Evolutionary conservation across 2,888 invertebrate genomes (phyloP).

Genomic region (Subacronicta megacephala): DNA sequence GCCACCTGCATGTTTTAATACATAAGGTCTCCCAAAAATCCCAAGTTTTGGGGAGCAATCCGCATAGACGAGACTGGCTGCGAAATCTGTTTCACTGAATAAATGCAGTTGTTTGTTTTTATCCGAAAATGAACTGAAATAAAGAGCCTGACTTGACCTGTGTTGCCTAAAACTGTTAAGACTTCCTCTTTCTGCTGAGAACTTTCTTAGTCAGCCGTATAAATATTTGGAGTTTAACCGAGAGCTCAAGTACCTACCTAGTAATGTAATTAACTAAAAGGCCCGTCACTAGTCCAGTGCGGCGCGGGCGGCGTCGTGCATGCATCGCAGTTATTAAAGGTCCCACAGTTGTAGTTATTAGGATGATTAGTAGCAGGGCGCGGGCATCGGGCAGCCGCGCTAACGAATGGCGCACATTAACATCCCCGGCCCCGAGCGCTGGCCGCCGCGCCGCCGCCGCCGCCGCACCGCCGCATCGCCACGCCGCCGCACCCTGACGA

Average conservation of each 20-base stretch:
- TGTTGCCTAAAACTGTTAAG: too few species aligned
- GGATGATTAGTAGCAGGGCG: slow-evolving; percentile 57
- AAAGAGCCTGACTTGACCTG: too few species aligned
- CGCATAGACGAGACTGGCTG: too few species aligned
- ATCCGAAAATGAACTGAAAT: too few species aligned
- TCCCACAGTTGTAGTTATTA: slow-evolving; percentile 52
- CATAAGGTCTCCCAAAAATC: too few species aligned
- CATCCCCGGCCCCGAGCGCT: slow-evolving; percentile 25
- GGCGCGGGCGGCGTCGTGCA: slow-evolving; percentile 21
- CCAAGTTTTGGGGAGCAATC: too few species aligned
- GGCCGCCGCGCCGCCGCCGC: background rate
- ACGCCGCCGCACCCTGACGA: background rate
- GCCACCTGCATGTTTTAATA: too few species aligned
- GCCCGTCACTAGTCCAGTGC: background rate
- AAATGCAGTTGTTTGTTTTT: too few species aligned
- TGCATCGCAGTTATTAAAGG: slow-evolving; percentile 41
- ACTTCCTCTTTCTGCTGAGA: background rate
- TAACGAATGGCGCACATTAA: slow-evolving; percentile 56
- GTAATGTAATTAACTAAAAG: background rate
- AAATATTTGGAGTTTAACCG: background rate
- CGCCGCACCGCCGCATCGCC: slow-evolving; percentile 6
- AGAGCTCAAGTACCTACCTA: too few species aligned
- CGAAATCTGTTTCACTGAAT: too few species aligned
- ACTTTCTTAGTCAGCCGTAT: background rate
- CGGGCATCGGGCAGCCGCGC: slow-evolving; percentile 48